phyloP scores from a whole-genome alignment of 2,888 invertebrate species.

The Sminthurinus aureus region DNA sequence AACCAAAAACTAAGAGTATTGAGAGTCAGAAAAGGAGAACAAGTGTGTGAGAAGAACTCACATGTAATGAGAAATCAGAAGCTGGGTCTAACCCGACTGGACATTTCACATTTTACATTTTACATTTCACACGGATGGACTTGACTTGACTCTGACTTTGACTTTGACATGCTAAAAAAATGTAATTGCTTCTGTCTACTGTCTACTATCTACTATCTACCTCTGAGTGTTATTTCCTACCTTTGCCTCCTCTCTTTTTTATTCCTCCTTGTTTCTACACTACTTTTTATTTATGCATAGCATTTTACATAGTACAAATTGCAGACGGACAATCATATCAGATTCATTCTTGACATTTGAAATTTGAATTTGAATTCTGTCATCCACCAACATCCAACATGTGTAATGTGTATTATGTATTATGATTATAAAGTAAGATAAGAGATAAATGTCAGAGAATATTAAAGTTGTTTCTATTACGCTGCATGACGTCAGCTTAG shows the following conservation, averaged over 20 bases:
- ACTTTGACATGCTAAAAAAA: slow-evolving; percentile 10
- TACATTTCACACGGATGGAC: slow-evolving; percentile 25
- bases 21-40: neutral
- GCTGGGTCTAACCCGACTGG: slow-evolving; percentile 5
- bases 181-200: slow-evolving; percentile 18
- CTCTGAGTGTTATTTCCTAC: neutral
- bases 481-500: too few species aligned
- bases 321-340: neutral
- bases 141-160: slow-evolving; percentile 8
- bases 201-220: neutral
- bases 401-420: too few species aligned
- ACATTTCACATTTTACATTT: slow-evolving; percentile 15
- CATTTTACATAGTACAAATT: too few species aligned
- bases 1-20: neutral
- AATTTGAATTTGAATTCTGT: too few species aligned
- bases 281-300: too few species aligned
- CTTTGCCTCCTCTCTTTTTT: neutral
- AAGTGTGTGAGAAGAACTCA: neutral
- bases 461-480: too few species aligned
- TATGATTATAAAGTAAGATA: too few species aligned
- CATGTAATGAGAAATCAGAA: slow-evolving; percentile 2
- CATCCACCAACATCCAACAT: too few species aligned
- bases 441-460: too few species aligned
- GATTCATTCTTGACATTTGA: neutral
- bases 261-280: neutral